These are phyloP conservation scores for Ctenosaura bakeri DNA, from an alignment of 2,797 vertebrate species.

Conservation along the genomic window DNA sequence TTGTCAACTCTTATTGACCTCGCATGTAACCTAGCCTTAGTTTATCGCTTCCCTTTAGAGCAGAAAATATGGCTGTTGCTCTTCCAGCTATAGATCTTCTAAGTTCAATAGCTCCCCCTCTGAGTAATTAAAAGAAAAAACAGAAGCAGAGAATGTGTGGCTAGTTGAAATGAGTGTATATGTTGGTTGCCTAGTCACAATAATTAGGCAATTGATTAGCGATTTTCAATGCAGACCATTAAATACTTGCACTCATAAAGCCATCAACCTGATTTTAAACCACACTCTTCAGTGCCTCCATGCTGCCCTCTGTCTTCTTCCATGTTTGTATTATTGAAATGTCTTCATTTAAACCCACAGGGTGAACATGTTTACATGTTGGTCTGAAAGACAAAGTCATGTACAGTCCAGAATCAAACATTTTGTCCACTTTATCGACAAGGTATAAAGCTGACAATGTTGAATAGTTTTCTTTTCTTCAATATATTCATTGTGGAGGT, in stretches of 20 bases:
- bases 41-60: conserved; percentile 17
- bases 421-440: no score
- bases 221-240: conserved; percentile 1
- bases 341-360: neutral
- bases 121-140: conserved; percentile 40
- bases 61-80: conserved; percentile 28
- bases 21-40: conserved; percentile 43
- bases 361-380: neutral
- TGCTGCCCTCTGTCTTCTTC: neutral
- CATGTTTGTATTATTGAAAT: neutral
- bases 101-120: neutral
- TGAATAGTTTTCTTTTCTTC: no score
- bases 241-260: conserved; percentile 6
- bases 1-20: conserved; percentile 34
- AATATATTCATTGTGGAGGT: neutral
- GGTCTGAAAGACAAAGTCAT: neutral
- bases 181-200: conserved; percentile 3
- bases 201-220: conserved; percentile 13
- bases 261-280: neutral
- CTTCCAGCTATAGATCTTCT: neutral
- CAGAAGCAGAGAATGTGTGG: neutral
- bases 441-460: neutral
- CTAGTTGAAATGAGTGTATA: neutral
- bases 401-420: neutral
- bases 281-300: neutral